Evolutionary conservation across 2,888 invertebrate species (phyloP).

Genomic region (Drosophila rellima): DNA sequence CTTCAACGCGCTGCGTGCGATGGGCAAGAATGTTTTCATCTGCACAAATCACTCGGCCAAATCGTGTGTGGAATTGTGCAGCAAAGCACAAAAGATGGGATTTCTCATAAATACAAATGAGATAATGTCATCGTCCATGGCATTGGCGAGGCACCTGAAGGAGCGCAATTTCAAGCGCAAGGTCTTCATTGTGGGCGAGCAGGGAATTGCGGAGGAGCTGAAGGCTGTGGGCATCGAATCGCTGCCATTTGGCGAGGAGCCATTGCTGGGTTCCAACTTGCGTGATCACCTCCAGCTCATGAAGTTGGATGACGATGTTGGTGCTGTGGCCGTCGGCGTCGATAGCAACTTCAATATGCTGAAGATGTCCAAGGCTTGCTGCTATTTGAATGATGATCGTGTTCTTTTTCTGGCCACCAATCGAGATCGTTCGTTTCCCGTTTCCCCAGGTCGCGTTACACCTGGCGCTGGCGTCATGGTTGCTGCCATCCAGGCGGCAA

Average conservation of each 20-base stretch:
- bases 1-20: constrained; percentile 58
- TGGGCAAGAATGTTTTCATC: constrained; percentile 60
- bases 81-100: constrained; percentile 47
- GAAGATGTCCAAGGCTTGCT: constrained; percentile 49
- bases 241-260: constrained; percentile 14
- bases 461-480: constrained; percentile 60
- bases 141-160: constrained; percentile 45
- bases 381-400: constrained; percentile 44
- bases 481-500: constrained; percentile 47
- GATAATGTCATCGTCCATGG: constrained; percentile 47
- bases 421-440: constrained; percentile 39
- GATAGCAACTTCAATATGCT: constrained; percentile 41
- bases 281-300: constrained; percentile 20
- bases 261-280: constrained; percentile 5
- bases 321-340: constrained; percentile 63
- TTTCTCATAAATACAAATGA: constrained; percentile 41
- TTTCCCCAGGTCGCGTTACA: background rate
- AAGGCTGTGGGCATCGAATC: constrained; percentile 46
- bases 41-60: constrained; percentile 59
- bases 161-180: constrained; percentile 48
- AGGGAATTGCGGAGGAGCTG: constrained; percentile 60
- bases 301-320: constrained; percentile 49
- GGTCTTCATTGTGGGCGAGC: constrained; percentile 54
- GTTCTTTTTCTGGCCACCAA: constrained; percentile 61
- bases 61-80: constrained; percentile 22